Conservation (phyloP, 2,113 vertebrate genomes). For the Phylloscopus trochilus region DNA sequence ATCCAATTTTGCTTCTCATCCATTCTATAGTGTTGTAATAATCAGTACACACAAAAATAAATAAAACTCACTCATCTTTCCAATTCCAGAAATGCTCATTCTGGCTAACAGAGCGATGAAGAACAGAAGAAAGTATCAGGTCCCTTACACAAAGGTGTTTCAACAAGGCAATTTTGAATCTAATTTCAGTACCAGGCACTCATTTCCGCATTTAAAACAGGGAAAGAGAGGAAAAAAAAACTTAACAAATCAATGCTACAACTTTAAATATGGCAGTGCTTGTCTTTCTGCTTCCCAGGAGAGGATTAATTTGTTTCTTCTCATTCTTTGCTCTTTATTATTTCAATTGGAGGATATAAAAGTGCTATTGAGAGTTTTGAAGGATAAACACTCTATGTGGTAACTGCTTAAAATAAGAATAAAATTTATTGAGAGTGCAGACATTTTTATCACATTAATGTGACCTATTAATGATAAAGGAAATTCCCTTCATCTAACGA, state of each 20-base stretch:
- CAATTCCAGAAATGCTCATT: background rate
- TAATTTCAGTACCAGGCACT: constrained; percentile 36
- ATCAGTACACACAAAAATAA: background rate
- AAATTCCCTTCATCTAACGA: constrained; percentile 73
- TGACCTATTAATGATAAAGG: constrained; percentile 74
- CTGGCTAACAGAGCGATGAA: background rate
- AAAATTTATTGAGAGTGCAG: constrained; percentile 45
- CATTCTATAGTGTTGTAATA: background rate
- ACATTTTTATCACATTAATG: constrained; percentile 70
- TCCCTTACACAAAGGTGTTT: constrained; percentile 5
- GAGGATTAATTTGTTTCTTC: constrained; percentile 75
- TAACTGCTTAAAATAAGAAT: constrained; percentile 69
- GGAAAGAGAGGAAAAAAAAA: constrained; percentile 41
- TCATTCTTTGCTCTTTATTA: constrained; percentile 72
- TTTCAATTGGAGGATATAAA: constrained; percentile 72
- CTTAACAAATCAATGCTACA: constrained; percentile 30
- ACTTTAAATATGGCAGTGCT: constrained; percentile 53
- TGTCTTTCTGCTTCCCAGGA: constrained; percentile 43
- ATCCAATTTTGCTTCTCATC: background rate
- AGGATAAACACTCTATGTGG: constrained; percentile 70
- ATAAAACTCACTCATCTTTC: background rate
- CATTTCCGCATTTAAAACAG: constrained; percentile 20
- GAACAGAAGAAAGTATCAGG: background rate
- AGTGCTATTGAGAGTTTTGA: constrained; percentile 66
- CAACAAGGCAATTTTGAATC: constrained; percentile 28